Percentiles rank a stretch among this genome's conserved stretches.
phyloP scores from a whole-genome alignment of 2,113 vertebrate species.

The Podarcis raffonei region DNA sequence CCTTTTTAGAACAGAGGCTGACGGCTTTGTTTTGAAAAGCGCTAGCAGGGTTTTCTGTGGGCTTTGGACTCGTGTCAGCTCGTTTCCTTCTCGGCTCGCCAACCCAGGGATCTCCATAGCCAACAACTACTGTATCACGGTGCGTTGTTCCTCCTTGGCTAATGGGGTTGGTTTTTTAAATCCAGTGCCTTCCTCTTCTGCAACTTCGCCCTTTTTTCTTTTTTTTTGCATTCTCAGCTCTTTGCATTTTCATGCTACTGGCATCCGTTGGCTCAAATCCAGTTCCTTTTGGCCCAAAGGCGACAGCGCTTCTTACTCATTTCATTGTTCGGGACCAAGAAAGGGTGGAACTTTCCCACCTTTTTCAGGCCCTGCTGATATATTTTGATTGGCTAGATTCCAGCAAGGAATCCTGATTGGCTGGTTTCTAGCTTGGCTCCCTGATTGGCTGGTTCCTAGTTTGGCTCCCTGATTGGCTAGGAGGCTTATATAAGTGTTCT shows the following conservation, averaged over 20 bases:
- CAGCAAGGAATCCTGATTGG: not conserved
- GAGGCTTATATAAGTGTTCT: not conserved
- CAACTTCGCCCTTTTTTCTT: not conserved
- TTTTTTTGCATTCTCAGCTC: not conserved
- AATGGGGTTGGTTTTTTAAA: not conserved
- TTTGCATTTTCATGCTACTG: not conserved
- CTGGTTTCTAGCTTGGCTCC: not conserved
- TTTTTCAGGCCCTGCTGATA: not conserved
- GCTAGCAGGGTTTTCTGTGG: slow-evolving; percentile 40
- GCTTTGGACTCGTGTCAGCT: slow-evolving; percentile 34
- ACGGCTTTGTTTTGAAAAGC: slow-evolving; percentile 49
- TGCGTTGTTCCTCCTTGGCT: not conserved
- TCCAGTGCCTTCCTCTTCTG: not conserved
- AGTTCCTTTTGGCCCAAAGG: not conserved
- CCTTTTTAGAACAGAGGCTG: slow-evolving; percentile 67
- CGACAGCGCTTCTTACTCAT: not conserved
- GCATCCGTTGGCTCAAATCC: not conserved
- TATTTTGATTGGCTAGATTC: not conserved
- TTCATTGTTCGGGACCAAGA: not conserved
- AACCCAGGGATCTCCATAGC: slow-evolving; percentile 35
- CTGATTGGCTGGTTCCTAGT: not conserved
- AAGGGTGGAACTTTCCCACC: not conserved
- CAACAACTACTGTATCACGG: not conserved
- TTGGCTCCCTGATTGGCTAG: not conserved
- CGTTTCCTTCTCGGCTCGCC: slow-evolving; percentile 31